Conservation (phyloP, 2,113 vertebrate genomes). For the Lepus europaeus region DNA sequence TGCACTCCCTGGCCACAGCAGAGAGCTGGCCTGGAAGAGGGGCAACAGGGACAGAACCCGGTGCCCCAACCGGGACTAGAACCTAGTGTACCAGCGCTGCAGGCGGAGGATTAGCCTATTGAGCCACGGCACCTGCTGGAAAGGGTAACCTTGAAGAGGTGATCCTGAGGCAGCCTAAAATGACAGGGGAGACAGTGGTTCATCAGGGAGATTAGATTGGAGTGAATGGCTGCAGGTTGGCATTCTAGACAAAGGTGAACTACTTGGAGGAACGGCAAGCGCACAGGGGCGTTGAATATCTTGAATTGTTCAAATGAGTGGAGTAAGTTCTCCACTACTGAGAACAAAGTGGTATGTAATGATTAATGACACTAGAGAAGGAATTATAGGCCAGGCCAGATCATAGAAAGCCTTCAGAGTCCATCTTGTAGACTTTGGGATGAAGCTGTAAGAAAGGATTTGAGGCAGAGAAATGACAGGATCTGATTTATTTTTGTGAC, state of each 20-base stretch:
- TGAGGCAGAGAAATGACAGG: not conserved
- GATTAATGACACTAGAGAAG: not conserved
- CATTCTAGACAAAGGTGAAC: not conserved
- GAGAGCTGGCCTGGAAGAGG: too few species aligned
- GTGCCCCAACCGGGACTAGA: too few species aligned
- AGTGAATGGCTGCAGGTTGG: accelerated
- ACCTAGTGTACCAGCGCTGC: too few species aligned
- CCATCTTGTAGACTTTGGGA: not conserved
- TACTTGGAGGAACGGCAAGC: not conserved
- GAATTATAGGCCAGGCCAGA: not conserved
- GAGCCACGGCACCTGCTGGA: not conserved
- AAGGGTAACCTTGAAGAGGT: not conserved
- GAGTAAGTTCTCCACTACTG: not conserved
- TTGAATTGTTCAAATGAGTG: not conserved
- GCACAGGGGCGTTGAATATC: not conserved
- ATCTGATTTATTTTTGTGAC: not conserved
- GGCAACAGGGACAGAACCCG: too few species aligned
- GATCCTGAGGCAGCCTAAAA: not conserved
- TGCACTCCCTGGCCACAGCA: too few species aligned
- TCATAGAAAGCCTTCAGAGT: not conserved
- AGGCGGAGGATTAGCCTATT: too few species aligned
- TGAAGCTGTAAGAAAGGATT: not conserved
- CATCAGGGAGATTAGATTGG: not conserved
- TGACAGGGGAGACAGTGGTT: not conserved
- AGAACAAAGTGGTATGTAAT: not conserved